Evolutionary conservation across 2,797 vertebrate species (phyloP).

Genomic region (Poeciliopsis presidionis): DNA sequence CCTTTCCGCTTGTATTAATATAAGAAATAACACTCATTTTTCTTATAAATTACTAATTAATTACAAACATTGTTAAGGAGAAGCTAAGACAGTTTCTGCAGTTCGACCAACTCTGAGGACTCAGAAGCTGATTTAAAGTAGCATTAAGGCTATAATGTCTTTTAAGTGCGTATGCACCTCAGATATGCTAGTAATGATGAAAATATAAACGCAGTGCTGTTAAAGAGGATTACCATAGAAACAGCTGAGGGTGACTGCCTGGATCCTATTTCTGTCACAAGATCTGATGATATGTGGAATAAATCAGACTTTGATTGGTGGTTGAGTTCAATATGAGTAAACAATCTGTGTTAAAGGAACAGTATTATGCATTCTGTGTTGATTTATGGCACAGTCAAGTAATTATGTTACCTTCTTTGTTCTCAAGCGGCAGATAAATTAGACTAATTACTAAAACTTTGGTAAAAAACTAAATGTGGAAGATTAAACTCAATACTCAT

Average conservation of each 20-base stretch:
- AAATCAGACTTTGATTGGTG: neutral
- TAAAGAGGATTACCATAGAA: slow-evolving; percentile 1
- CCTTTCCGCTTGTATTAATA: neutral
- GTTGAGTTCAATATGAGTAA: neutral
- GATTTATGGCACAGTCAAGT: too few relatives aligned
- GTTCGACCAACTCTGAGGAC: neutral
- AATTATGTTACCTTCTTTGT: too few relatives aligned
- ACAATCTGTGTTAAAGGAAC: neutral
- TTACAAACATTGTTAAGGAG: neutral
- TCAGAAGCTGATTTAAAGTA: neutral
- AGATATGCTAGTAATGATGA: neutral
- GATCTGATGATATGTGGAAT: neutral
- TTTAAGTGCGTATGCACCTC: neutral
- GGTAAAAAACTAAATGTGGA: neutral
- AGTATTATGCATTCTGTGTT: too few relatives aligned
- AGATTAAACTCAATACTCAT: neutral
- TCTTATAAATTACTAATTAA: neutral
- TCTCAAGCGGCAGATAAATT: neutral
- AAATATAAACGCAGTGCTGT: neutral
- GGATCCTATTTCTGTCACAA: neutral
- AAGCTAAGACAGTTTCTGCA: neutral
- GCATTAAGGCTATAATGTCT: neutral
- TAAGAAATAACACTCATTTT: neutral
- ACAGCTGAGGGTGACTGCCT: neutral
- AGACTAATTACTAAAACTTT: neutral